Base-by-base conservation (phyloP, 2,113 vertebrate species). In the Oplegnathus fasciatus region DNA sequence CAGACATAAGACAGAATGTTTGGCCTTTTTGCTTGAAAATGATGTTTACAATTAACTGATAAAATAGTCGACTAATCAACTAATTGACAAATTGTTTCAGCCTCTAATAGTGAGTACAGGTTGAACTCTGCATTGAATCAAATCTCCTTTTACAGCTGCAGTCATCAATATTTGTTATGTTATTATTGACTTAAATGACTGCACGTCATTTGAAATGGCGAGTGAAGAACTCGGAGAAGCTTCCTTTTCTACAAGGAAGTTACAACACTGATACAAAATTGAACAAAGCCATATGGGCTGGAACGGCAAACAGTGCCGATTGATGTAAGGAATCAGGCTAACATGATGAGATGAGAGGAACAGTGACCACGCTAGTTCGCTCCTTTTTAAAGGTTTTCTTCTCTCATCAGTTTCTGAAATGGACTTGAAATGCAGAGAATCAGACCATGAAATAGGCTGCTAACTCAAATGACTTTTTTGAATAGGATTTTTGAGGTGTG, bases 391-490 rank as follows among this genome's bases (percentile, higher is more conserved):
- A 71, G n/a, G 48, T 28, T 66, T 48, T 69, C 65, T 54, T 44
- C 30, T 75, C 40, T 82, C 73, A 77, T 82, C 84, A 68, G 3
- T 68, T 78, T 82, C 44, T 64, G 75, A 78, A 86, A 82, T 82
- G 22, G 73, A 76, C 67, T 80, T 30, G 9, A 73, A 42, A 48
- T 69, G 30, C 50, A 70, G 80, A 79, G 75, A 87, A 87, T 83
- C 77, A 65, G 85, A 83, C 70, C 80, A 75, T 87, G 75, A 83
- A 87, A 87, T 83, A 60, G 70, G 58, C 48, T 48, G 44, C 70
- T 60, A 57, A 48, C 70, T 54, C 1, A 52, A 80, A 87, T 79
- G 22, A 30, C 64, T 66, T 82, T 67, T 67, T 75, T 48, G 22
- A 54, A 58, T 67, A 52, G 62, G 17, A n/a, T 37, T 46, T 85